Conservation (phyloP, 2,113 vertebrate genomes). For the Tyto alba region DNA sequence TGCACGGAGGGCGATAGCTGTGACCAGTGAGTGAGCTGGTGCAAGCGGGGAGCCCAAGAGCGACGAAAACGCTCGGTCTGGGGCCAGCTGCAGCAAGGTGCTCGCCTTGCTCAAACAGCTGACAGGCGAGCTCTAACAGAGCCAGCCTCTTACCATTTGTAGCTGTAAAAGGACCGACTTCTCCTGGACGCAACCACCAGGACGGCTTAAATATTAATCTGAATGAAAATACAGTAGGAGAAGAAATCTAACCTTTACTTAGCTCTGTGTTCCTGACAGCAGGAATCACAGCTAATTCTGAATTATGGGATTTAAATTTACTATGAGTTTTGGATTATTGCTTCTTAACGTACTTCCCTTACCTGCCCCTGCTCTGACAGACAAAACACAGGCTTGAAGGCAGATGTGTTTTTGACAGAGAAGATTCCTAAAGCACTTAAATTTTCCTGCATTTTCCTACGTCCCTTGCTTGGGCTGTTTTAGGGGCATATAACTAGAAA, state of each 20-base stretch:
- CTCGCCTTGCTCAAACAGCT: conserved; percentile 32
- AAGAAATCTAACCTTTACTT: conserved; percentile 56
- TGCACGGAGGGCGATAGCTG: conserved; percentile 32
- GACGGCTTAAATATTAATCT: conserved; percentile 68
- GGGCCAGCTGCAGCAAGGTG: conserved; percentile 22
- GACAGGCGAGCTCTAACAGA: conserved; percentile 1
- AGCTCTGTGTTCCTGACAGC: not conserved
- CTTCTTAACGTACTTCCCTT: not conserved
- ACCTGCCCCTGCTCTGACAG: not conserved
- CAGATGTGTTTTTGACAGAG: not conserved
- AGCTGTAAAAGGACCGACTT: conserved; percentile 36
- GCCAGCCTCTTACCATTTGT: conserved; percentile 11
- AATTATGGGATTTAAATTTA: not conserved
- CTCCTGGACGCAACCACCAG: not conserved
- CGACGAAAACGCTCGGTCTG: not conserved
- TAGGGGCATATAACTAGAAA: not conserved
- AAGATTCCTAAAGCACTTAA: not conserved
- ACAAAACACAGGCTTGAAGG: not conserved
- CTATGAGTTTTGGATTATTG: not conserved
- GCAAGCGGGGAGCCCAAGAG: not conserved
- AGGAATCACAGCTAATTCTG: conserved; percentile 44
- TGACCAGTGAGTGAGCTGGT: not conserved
- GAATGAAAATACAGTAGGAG: conserved; percentile 60
- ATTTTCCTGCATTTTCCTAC: not conserved
- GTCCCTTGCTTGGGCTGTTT: not conserved